Conservation (phyloP, 2,888 invertebrate species). For the Hoplodrina ambigua region DNA sequence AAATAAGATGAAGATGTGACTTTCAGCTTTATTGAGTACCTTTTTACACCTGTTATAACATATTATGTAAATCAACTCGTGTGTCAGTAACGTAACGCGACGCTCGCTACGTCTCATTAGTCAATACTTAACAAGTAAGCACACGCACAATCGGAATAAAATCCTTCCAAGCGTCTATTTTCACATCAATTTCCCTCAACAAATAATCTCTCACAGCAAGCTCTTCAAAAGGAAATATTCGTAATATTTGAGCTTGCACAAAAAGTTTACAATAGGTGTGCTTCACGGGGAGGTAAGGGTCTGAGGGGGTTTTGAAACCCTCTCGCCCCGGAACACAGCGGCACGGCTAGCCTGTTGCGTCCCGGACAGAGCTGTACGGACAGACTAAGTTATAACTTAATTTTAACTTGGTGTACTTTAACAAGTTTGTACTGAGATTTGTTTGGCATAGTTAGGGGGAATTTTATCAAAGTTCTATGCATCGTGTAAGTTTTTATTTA, state of each 20-base stretch:
- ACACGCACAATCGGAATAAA: background rate
- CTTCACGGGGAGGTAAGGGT: background rate
- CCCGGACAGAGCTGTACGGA: conserved; percentile 23
- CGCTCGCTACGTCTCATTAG: background rate
- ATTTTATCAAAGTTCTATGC: background rate
- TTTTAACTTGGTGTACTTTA: conserved; percentile 11
- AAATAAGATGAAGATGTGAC: too few species aligned
- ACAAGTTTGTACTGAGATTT: background rate
- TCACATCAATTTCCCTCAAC: background rate
- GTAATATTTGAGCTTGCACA: conserved; percentile 24
- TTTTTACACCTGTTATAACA: too few species aligned
- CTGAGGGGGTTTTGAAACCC: conserved; percentile 1
- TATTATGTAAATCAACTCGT: too few species aligned
- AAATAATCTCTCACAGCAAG: background rate
- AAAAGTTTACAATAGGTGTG: conserved; percentile 29
- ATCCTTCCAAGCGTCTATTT: background rate
- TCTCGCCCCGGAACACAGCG: conserved; percentile 13
- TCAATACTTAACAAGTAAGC: background rate
- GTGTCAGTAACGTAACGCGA: background rate
- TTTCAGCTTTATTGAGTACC: too few species aligned
- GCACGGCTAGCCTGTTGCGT: conserved; percentile 48
- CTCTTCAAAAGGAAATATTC: conserved; percentile 23
- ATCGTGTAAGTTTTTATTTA: background rate
- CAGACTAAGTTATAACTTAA: conserved; percentile 5
- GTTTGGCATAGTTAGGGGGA: background rate